Percentiles rank a stretch among this genome's conserved stretches.
These are phyloP conservation scores for Mesocentrotus franciscanus DNA, from an alignment of 53 echinoderm and acorn worm genomes.

Conservation along the genomic window DNA sequence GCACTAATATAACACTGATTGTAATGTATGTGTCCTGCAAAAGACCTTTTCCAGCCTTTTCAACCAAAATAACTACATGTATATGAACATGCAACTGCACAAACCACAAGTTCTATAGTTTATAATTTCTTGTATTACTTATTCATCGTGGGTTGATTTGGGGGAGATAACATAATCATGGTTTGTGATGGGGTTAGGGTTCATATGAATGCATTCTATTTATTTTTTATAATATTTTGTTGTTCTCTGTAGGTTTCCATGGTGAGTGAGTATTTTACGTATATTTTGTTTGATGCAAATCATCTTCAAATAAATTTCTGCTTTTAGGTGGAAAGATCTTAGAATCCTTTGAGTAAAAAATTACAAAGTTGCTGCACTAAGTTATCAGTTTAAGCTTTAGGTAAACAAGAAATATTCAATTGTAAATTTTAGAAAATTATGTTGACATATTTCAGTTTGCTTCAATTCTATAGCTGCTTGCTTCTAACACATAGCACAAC, in stretches of 20 bases:
- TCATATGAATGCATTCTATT: neutral
- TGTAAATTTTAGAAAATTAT: neutral
- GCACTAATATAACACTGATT: too few species aligned
- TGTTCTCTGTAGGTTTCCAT: constrained; percentile 36
- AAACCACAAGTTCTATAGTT: neutral
- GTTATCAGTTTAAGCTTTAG: neutral
- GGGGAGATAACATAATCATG: neutral
- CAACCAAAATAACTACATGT: too few species aligned
- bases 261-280: constrained; percentile 26
- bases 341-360: neutral
- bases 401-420: too few species aligned
- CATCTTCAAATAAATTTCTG: neutral
- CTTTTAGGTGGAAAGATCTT: neutral
- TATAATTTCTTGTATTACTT: neutral
- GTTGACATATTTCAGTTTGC: neutral
- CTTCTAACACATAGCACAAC: constrained; percentile 21
- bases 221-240: neutral
- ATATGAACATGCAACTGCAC: neutral
- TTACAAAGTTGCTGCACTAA: neutral
- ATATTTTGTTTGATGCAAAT: constrained; percentile 5
- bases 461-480: constrained; percentile 7
- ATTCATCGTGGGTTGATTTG: neutral
- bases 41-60: too few species aligned
- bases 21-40: too few species aligned
- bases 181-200: neutral